Percentiles rank a stretch among this genome's conserved stretches.
Conservation (phyloP, 2,888 invertebrate species). For the Aspidapion aeneum region DNA sequence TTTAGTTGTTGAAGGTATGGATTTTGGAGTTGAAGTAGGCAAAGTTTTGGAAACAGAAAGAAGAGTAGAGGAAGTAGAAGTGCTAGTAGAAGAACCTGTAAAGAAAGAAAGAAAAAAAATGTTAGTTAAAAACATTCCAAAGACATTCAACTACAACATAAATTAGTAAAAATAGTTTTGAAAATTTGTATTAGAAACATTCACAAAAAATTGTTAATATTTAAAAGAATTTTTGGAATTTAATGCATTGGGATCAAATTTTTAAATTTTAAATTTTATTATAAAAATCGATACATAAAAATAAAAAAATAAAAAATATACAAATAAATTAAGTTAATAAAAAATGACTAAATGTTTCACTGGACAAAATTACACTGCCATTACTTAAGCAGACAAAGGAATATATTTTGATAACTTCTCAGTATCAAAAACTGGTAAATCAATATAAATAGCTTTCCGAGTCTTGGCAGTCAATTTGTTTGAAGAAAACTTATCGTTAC, state of each 20-base stretch:
- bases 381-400: constrained; percentile 32
- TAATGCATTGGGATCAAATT: too few species aligned
- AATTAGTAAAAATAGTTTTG: background rate
- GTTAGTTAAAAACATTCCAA: background rate
- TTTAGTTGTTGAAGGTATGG: background rate
- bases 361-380: too few species aligned
- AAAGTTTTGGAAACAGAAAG: background rate
- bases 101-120: background rate
- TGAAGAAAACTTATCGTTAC: constrained; percentile 9
- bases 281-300: constrained; percentile 8
- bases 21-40: background rate
- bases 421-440: constrained; percentile 45
- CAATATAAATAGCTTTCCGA: constrained; percentile 41
- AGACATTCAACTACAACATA: background rate
- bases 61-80: background rate
- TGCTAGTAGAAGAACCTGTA: background rate
- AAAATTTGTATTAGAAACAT: too few species aligned
- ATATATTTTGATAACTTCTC: constrained; percentile 42
- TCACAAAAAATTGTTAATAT: too few species aligned
- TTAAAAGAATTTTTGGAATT: too few species aligned
- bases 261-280: background rate
- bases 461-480: constrained; percentile 24
- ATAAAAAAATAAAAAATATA: constrained; percentile 8
- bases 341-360: background rate
- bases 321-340: background rate